phyloP scores from a whole-genome alignment of 1,140 invertebrate genomes.

The Drosophila biarmipes region DNA sequence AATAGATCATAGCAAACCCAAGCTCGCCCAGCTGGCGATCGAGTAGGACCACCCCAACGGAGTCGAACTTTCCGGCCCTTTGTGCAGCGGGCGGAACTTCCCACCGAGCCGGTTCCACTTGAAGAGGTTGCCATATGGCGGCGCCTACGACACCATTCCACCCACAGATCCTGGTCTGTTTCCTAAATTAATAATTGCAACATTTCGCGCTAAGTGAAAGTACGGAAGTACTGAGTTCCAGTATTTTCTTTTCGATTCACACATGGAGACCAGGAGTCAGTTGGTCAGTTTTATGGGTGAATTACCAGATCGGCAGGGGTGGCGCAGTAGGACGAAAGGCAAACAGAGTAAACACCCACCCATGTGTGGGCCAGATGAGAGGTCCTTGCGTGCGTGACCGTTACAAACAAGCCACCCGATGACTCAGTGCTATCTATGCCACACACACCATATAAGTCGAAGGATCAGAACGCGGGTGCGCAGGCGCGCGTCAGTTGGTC shows the following conservation, averaged over 20 bases:
- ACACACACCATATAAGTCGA: slow-evolving; percentile 7
- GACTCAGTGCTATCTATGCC: slow-evolving; percentile 66
- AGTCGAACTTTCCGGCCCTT: slow-evolving; percentile 12
- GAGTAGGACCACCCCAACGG: slow-evolving; percentile 28
- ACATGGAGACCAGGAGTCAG: slow-evolving; percentile 63
- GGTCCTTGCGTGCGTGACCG: slow-evolving; percentile 75
- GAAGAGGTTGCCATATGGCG: slow-evolving; percentile 47
- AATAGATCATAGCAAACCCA: slow-evolving; percentile 21
- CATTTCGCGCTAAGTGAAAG: slow-evolving; percentile 66
- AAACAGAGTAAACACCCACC: slow-evolving; percentile 43
- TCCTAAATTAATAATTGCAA: slow-evolving; percentile 76
- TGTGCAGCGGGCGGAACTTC: slow-evolving; percentile 52
- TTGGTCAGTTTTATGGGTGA: slow-evolving; percentile 58
- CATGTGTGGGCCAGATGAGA: slow-evolving; percentile 64
- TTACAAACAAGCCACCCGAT: slow-evolving; percentile 53
- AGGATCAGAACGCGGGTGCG: slow-evolving; percentile 29
- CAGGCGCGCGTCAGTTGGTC: slow-evolving; percentile 71
- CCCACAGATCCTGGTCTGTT: slow-evolving; percentile 45
- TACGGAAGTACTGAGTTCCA: slow-evolving; percentile 12
- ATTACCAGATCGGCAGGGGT: slow-evolving; percentile 39
- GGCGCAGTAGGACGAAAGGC: slow-evolving; percentile 28
- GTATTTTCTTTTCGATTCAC: slow-evolving; percentile 17
- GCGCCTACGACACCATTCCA: neutral
- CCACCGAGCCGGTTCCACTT: slow-evolving; percentile 42
- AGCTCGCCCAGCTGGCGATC: slow-evolving; percentile 31